phyloP scores from a whole-genome alignment of 2,888 invertebrate species.

The Drosophila anomalata region DNA sequence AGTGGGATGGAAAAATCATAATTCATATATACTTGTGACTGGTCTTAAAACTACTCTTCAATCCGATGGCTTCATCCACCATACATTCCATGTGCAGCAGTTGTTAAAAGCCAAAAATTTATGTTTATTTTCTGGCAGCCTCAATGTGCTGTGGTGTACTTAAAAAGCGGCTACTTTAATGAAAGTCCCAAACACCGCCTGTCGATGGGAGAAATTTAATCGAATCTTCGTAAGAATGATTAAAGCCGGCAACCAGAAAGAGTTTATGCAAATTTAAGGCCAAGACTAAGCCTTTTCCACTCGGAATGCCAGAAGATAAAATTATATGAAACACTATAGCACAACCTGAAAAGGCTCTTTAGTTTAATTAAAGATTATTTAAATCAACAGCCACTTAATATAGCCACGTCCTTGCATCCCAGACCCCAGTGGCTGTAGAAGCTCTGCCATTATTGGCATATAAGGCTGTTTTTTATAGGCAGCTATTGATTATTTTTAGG shows the following conservation, averaged over 20 bases:
- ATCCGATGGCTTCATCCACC: not conserved
- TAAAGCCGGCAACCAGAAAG: not conserved
- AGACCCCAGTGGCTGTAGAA: not conserved
- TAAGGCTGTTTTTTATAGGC: not conserved
- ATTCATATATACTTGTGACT: not conserved
- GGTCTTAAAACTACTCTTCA: not conserved
- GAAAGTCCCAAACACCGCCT: conserved; percentile 52
- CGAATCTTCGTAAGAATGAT: not conserved
- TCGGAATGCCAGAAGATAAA: not conserved
- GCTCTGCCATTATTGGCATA: not conserved
- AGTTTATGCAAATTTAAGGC: not conserved
- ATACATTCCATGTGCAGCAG: not conserved
- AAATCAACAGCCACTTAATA: not conserved
- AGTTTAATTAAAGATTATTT: not conserved
- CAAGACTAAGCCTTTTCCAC: not conserved
- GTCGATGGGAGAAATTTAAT: not conserved
- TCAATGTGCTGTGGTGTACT: conserved; percentile 66
- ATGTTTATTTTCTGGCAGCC: conserved; percentile 33
- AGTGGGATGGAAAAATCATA: conserved; percentile 12
- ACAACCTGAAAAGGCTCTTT: not conserved
- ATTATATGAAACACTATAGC: not conserved
- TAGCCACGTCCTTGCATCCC: not conserved
- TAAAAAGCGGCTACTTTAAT: conserved; percentile 78
- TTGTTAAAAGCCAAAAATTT: not conserved
- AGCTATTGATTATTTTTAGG: conserved; percentile 1